Evolutionary conservation across 1,140 invertebrate species (phyloP).

Genomic region (Microplitis mediator): DNA sequence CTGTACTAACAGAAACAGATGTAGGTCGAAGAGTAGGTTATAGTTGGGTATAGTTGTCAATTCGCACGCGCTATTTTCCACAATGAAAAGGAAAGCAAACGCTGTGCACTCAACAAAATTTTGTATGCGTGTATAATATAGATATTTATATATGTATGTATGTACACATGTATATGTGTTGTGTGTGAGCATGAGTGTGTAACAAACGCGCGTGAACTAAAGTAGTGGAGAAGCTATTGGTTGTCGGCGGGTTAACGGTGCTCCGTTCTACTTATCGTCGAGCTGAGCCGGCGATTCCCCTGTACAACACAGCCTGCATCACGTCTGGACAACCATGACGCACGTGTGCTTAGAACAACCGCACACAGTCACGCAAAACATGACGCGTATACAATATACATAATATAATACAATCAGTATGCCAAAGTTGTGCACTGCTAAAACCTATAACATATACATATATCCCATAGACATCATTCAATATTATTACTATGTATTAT

Average conservation of each 20-base stretch:
- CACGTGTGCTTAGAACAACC: conserved; percentile 3
- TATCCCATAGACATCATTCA: too few relatives aligned
- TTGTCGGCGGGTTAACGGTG: conserved; percentile 59
- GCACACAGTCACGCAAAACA: background rate
- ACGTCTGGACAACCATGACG: conserved; percentile 30
- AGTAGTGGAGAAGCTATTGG: conserved; percentile 32
- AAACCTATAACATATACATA: too few relatives aligned
- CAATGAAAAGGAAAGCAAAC: conserved; percentile 63
- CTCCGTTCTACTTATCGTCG: conserved; percentile 53
- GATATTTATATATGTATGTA: background rate
- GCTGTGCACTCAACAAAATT: conserved; percentile 49
- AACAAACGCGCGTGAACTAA: conserved; percentile 8
- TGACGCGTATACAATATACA: too few relatives aligned
- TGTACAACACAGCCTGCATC: conserved; percentile 25
- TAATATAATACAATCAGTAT: too few relatives aligned
- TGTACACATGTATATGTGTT: background rate
- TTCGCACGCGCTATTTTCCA: conserved; percentile 62
- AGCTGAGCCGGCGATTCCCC: conserved; percentile 19
- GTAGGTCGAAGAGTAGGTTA: conserved; percentile 43
- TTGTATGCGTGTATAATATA: conserved; percentile 24
- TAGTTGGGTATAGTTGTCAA: conserved; percentile 42
- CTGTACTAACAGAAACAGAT: conserved; percentile 20
- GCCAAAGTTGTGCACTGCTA: too few relatives aligned
- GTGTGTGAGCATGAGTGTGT: background rate
- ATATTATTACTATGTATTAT: too few relatives aligned